Base-by-base conservation (phyloP, 2,113 vertebrate species). In the Heteronetta atricapilla region DNA sequence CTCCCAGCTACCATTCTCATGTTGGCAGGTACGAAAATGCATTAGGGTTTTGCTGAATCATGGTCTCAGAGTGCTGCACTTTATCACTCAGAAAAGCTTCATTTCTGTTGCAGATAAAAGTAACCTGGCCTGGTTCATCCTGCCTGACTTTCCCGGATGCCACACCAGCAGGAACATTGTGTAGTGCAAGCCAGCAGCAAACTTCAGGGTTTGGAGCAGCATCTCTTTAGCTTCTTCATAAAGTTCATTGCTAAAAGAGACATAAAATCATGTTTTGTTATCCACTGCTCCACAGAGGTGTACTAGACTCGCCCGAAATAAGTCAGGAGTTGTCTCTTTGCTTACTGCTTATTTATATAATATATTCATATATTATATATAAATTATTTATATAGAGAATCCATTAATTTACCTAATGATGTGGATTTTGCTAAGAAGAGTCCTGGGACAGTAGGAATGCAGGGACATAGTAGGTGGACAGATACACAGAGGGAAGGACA, bases 401-500 rank as follows among this genome's bases (percentile, higher is more conserved):
- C 46, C 6, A 2, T 6, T 31, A 33, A 6, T 62, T 83, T 79
- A 26, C 15, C 13, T 40, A 25, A 22, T n/a, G 33, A 20, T 46
- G 13, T 16, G 28, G 62, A 56, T 42, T 52, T 86, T 76, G 8
- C 8, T 18, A 4, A 40, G 25, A 40, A 29, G 50, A 79, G 13
- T 1, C 4, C 4, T 15, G 19, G 11, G 3, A 2, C 1, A 46
- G 20, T 16, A 14, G 42, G 40, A 50, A 46, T 33, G 23, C 26
- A 67, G 16, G 2, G 17, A 38, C 7, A 12, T 1, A 0, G 3
- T 10, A 52, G 1, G 6, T 50, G 5, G 17, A 42, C 2, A 34
- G 26, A 5, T 4, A 17, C 2, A 14, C 17, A 20, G 9, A 59
- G 3, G 33, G 62, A 79, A 87, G n/a, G 7, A 7, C 70, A n/a